These are phyloP conservation scores for Tromatobia lineatoria DNA, from an alignment of 2,888 invertebrate genomes.

Conservation along the genomic window DNA sequence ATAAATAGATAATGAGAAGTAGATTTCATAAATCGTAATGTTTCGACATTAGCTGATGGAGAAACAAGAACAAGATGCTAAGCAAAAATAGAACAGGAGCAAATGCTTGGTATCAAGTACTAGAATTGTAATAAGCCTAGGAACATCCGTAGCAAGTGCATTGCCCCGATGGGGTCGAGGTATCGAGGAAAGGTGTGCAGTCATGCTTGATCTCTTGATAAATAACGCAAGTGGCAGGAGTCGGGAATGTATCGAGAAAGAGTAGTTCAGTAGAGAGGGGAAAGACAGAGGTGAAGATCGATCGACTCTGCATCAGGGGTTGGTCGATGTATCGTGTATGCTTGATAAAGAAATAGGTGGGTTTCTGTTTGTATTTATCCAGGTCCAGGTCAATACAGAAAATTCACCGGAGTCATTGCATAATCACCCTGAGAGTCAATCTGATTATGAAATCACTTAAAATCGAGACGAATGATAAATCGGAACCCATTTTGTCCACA, in stretches of 20 bases:
- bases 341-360: slow-evolving; percentile 21
- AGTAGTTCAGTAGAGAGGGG: slow-evolving; percentile 4
- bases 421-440: neutral
- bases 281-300: slow-evolving; percentile 29
- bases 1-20: too few species aligned
- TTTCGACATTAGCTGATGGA: neutral
- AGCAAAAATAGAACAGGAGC: slow-evolving; percentile 3
- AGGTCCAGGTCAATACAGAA: neutral
- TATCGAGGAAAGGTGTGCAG: slow-evolving; percentile 12
- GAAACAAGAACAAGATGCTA: neutral
- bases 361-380: neutral
- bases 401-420: neutral
- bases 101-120: slow-evolving; percentile 3
- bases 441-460: neutral
- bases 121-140: slow-evolving; percentile 29
- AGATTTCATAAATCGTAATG: neutral
- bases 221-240: slow-evolving; percentile 33
- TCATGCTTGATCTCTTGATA: slow-evolving; percentile 26
- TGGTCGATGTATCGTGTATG: slow-evolving; percentile 26
- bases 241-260: slow-evolving; percentile 24
- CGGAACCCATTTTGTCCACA: neutral
- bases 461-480: neutral
- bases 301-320: slow-evolving; percentile 19
- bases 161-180: neutral
- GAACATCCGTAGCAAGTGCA: neutral